A percentile compares a stretch with the other conserved stretches of the same genome.
These are phyloP conservation scores for Mohoua ochrocephala DNA, from an alignment of 2,113 vertebrate species.

Conservation along the genomic window DNA sequence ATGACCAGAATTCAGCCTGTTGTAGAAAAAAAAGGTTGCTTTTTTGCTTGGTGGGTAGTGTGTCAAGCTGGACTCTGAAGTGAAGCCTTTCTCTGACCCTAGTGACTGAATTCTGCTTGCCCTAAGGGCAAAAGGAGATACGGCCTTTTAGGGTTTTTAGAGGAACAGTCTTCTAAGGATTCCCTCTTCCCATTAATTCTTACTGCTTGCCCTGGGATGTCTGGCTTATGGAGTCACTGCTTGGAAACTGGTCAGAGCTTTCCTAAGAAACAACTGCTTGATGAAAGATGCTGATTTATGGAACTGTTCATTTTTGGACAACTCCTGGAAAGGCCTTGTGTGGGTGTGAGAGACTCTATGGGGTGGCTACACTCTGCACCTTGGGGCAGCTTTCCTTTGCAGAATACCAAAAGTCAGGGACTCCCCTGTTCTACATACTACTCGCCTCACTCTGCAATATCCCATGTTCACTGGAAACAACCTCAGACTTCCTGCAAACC, in stretches of 20 bases:
- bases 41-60: background rate
- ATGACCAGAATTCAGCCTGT: background rate
- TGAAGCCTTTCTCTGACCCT: background rate
- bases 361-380: background rate
- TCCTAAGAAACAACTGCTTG: background rate
- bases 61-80: background rate
- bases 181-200: background rate
- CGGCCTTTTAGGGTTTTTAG: background rate
- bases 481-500: background rate
- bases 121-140: background rate
- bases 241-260: background rate
- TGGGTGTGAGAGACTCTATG: rapidly evolving
- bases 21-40: background rate
- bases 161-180: background rate
- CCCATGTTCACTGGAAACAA: background rate
- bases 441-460: background rate
- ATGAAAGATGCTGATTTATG: background rate
- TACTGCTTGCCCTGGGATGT: background rate
- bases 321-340: background rate
- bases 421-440: background rate
- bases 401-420: background rate
- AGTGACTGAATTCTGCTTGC: background rate
- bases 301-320: background rate
- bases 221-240: background rate
- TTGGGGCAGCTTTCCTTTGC: background rate